Conservation (phyloP, 92 coral and sea anemone species). For the Pocillopora meandrina region DNA sequence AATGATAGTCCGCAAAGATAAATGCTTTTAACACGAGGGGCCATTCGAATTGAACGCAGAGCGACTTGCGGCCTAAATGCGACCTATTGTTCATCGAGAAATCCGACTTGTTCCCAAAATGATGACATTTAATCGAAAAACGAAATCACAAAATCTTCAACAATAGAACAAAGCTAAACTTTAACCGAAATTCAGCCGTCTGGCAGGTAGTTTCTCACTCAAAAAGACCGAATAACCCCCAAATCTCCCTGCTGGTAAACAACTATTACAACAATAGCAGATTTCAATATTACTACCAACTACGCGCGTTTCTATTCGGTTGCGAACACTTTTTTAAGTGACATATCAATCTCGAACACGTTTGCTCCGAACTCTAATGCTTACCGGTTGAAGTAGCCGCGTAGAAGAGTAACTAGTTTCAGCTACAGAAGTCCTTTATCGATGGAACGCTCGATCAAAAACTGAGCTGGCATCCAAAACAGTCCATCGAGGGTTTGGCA, state of each 20-base stretch:
- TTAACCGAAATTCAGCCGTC: slow-evolving; percentile 1
- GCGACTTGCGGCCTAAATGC: slow-evolving; percentile 6
- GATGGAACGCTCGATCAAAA: not conserved
- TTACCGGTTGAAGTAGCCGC: slow-evolving; percentile 22
- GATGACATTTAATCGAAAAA: slow-evolving; percentile 14
- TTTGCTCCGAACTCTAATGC: not conserved
- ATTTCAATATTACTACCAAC: slow-evolving; percentile 31
- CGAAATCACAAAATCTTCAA: not conserved
- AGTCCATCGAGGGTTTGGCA: slow-evolving; percentile 49
- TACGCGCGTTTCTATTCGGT: slow-evolving; percentile 10
- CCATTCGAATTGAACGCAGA: slow-evolving; percentile 7
- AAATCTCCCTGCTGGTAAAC: slow-evolving; percentile 26
- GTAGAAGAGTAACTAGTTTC: slow-evolving; percentile 6
- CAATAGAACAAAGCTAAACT: slow-evolving; percentile 24
- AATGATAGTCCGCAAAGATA: slow-evolving; percentile 6
- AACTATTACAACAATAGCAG: slow-evolving; percentile 37
- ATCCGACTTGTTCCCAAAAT: slow-evolving; percentile 29
- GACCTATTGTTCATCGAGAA: slow-evolving; percentile 35
- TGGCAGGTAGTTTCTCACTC: slow-evolving; percentile 21
- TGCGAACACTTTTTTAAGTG: slow-evolving; percentile 3
- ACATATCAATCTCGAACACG: not conserved
- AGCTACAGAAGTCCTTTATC: slow-evolving; percentile 24
- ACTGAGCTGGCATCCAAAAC: slow-evolving; percentile 27
- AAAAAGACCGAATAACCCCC: slow-evolving; percentile 24
- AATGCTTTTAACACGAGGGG: slow-evolving; percentile 28